A percentile compares a stretch with the other conserved stretches of the same genome.
Conservation (phyloP, 2,888 invertebrate genomes). For the Drosophila lutescens region DNA sequence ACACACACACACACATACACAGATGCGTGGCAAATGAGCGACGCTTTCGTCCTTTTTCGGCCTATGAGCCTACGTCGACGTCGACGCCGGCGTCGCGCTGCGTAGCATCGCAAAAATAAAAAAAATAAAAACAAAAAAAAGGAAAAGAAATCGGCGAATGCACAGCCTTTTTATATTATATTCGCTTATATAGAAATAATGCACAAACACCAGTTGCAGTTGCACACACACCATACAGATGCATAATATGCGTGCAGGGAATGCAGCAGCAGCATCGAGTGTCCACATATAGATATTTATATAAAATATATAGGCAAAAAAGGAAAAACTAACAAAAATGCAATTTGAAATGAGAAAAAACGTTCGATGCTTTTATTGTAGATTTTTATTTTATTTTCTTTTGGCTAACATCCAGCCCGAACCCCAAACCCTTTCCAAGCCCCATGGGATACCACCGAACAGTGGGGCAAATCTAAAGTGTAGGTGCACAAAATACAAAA, state of each 20-base stretch:
- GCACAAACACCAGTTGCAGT: slow-evolving; percentile 74
- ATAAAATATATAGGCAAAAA: slow-evolving; percentile 27
- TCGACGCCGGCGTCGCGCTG: slow-evolving; percentile 25
- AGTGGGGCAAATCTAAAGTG: slow-evolving; percentile 7
- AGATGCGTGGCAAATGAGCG: slow-evolving; percentile 70
- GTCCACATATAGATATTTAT: slow-evolving; percentile 6
- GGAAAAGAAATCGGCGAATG: slow-evolving; percentile 42
- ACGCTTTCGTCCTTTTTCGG: slow-evolving; percentile 76
- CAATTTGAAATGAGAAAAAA: slow-evolving; percentile 46
- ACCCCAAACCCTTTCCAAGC: neutral
- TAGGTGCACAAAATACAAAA: no score
- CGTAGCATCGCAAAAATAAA: slow-evolving; percentile 27
- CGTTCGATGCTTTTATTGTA: slow-evolving; percentile 38
- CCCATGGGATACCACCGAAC: neutral
- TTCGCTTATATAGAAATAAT: slow-evolving; percentile 62
- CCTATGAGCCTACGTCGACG: slow-evolving; percentile 60
- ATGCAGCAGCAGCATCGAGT: slow-evolving; percentile 1
- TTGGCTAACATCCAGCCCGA: slow-evolving; percentile 40
- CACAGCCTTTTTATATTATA: slow-evolving; percentile 52
- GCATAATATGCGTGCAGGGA: slow-evolving; percentile 34
- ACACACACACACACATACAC: slow-evolving; percentile 20
- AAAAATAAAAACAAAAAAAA: slow-evolving; percentile 20
- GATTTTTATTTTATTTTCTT: slow-evolving; percentile 39
- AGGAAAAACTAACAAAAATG: slow-evolving; percentile 36
- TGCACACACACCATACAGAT: neutral